Base-by-base conservation (phyloP, 2,888 invertebrate genomes). In the Cremastinae sp. region DNA sequence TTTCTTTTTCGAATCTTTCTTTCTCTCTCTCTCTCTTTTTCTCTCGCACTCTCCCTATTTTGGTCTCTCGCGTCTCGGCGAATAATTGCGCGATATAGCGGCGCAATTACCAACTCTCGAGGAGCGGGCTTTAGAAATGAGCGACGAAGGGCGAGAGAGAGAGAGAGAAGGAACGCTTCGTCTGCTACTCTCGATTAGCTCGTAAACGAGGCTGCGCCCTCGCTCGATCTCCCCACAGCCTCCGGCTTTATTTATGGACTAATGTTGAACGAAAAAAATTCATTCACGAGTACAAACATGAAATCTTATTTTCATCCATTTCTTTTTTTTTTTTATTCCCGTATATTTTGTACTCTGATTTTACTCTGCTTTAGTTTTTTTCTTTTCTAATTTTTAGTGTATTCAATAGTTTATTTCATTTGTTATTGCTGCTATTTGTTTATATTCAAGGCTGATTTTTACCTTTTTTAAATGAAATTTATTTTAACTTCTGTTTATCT, bases 171-270 rank as follows among this genome's bases (percentile, higher is more conserved):
- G 64, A 65, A 10, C 47, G 34, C 54, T 43, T 36, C 61, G 47
- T 51, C 53, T 74, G 54, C 61, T 66, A 62, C 61, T 74, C 61
- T 65, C 74, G 74, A 74, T 77, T 77, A 65, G 65, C 61, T 56
- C 53, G 77, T 47, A 74, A 77, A 77, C 73, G 77, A 74, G 74
- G 65, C 56, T 69, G 73, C 73, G 74, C 74, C 73, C 53, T 54
- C 53, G 1, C 43, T 43, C 56, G 12, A 9, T 18, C 53, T 43
- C 59, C 47, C 73, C 65, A 12, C 22, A 34, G 14, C 28, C 61
- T 61, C 14, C 34, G 34, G 58, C 65, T 77, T 77, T 74, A 74
- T 77, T 77, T 74, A 74, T 74, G 74, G 69, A 70, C 74, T 59
- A 70, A 54, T 70, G 70, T 47, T 65, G 59, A 64, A 49, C 18